Evolutionary conservation across 1,140 invertebrate species (phyloP).

Genomic region (Ooceraea biroi): DNA sequence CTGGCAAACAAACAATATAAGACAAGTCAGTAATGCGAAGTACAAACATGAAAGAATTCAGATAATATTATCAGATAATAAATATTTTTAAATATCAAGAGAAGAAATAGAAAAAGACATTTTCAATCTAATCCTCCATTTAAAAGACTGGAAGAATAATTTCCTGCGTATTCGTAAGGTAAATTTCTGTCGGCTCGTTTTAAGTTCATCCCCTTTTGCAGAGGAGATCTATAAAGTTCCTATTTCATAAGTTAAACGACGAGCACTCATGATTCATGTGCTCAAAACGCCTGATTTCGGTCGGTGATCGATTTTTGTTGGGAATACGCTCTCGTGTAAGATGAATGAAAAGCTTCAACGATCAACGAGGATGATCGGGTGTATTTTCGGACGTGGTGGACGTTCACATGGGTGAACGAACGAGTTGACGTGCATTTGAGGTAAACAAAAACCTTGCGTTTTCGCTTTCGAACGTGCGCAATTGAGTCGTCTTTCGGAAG

Average conservation of each 20-base stretch:
- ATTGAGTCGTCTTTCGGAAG: not conserved
- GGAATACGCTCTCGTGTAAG: not conserved
- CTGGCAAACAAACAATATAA: too few relatives aligned
- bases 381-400: conserved; percentile 15
- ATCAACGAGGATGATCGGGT: conserved; percentile 22
- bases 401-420: not conserved
- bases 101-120: not conserved
- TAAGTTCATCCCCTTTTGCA: conserved; percentile 14
- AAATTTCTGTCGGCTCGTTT: conserved; percentile 20
- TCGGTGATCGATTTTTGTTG: conserved; percentile 10
- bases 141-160: not conserved
- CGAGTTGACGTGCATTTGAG: conserved; percentile 5
- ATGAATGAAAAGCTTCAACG: conserved; percentile 18
- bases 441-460: not conserved
- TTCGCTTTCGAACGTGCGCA: not conserved
- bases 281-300: conserved; percentile 47
- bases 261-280: conserved; percentile 19
- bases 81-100: too few relatives aligned
- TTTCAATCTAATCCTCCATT: not conserved
- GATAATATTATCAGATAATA: too few relatives aligned
- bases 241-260: conserved; percentile 64
- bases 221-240: conserved; percentile 70
- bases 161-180: not conserved
- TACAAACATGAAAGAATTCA: too few relatives aligned
- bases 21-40: too few relatives aligned